phyloP scores from a whole-genome alignment of 2,797 vertebrate species.

The Triplophysa yarkandensis region DNA sequence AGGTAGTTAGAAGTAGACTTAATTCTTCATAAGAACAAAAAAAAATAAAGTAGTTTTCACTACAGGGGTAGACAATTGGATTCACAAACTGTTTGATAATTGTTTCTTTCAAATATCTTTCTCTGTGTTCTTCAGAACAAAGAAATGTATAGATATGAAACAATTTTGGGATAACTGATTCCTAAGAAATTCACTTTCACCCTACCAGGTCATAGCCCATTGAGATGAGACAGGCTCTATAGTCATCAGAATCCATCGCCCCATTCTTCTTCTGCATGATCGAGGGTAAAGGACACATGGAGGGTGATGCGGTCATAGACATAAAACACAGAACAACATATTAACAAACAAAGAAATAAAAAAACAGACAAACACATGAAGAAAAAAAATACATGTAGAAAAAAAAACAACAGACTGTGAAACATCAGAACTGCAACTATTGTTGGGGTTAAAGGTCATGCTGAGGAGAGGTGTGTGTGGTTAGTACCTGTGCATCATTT shows the following conservation, averaged over 20 bases:
- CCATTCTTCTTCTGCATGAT: conserved; percentile 89
- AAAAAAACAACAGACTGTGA: conserved; percentile 9
- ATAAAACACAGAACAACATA: too few relatives aligned
- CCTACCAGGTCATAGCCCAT: conserved; percentile 82
- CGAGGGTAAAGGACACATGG: conserved; percentile 16
- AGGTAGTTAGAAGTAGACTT: too few relatives aligned
- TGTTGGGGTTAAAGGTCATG: neutral
- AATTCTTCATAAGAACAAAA: too few relatives aligned
- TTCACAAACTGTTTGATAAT: too few relatives aligned
- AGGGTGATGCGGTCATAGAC: neutral
- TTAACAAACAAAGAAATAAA: neutral
- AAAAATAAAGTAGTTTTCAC: too few relatives aligned
- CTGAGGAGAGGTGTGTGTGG: neutral
- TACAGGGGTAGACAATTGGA: too few relatives aligned
- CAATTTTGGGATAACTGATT: too few relatives aligned
- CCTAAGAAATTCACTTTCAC: too few relatives aligned
- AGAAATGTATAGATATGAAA: too few relatives aligned
- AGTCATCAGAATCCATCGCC: conserved; percentile 97
- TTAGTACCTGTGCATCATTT: conserved; percentile 66
- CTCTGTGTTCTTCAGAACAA: too few relatives aligned
- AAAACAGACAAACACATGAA: conserved; percentile 30
- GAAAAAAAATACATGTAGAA: neutral
- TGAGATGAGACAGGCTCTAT: conserved; percentile 91
- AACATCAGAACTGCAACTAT: conserved; percentile 3
- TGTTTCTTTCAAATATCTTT: too few relatives aligned